phyloP scores from a whole-genome alignment of 2,888 invertebrate species.

The Criorhina ranunculi region DNA sequence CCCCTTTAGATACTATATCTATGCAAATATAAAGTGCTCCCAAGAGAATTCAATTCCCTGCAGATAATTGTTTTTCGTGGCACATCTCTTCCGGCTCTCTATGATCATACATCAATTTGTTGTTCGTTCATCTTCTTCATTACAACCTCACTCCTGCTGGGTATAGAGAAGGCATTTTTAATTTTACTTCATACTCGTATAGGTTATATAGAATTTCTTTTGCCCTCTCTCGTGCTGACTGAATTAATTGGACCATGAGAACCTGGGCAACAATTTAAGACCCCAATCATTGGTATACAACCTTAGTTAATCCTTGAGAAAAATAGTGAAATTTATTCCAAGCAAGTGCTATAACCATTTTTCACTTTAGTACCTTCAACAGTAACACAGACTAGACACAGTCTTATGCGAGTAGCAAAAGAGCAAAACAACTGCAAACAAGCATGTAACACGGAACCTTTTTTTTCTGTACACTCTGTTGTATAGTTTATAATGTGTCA shows the following conservation, averaged over 20 bases:
- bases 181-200: slow-evolving; percentile 55
- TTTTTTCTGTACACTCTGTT: slow-evolving; percentile 59
- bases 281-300: slow-evolving; percentile 50
- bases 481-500: slow-evolving; percentile 74
- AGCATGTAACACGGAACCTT: slow-evolving; percentile 75
- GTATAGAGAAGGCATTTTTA: too few species aligned
- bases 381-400: slow-evolving; percentile 36
- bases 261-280: slow-evolving; percentile 56
- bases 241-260: slow-evolving; percentile 74
- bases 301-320: slow-evolving; percentile 62
- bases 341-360: slow-evolving; percentile 68
- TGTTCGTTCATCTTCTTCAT: slow-evolving; percentile 60
- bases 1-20: slow-evolving; percentile 12
- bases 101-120: slow-evolving; percentile 64
- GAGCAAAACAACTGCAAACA: slow-evolving; percentile 36
- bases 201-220: slow-evolving; percentile 57
- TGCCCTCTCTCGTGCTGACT: slow-evolving; percentile 36
- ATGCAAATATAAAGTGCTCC: slow-evolving; percentile 46
- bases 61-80: slow-evolving; percentile 55
- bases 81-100: slow-evolving; percentile 32
- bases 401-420: slow-evolving; percentile 3
- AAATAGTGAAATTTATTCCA: slow-evolving; percentile 75
- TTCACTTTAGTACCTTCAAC: slow-evolving; percentile 65
- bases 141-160: background rate
- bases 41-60: slow-evolving; percentile 40